Evolutionary conservation across 2,797 vertebrate species (phyloP).

Genomic region (Scolopax bukidnonensis): DNA sequence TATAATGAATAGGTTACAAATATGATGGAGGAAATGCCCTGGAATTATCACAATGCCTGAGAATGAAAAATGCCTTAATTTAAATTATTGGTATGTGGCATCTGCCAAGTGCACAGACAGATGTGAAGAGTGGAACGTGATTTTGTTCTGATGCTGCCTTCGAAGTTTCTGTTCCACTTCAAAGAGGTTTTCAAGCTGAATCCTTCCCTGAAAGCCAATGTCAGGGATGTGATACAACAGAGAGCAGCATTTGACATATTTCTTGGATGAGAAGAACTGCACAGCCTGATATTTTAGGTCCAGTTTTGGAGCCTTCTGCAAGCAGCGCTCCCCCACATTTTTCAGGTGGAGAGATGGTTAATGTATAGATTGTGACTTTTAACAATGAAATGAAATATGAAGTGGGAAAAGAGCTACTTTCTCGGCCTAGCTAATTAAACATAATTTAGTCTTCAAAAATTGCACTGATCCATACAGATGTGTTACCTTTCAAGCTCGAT

Average conservation of each 20-base stretch:
- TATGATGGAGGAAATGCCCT: constrained; percentile 58
- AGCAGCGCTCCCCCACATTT: neutral
- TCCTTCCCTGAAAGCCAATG: neutral
- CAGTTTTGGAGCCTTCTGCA: neutral
- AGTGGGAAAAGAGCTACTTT: neutral
- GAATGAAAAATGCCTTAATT: constrained; percentile 55
- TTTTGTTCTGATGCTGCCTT: constrained; percentile 44
- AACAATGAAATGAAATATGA: constrained; percentile 16
- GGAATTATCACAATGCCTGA: constrained; percentile 51
- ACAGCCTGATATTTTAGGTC: neutral
- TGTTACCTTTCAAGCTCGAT: constrained; percentile 22
- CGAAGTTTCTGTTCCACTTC: constrained; percentile 38
- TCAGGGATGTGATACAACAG: neutral
- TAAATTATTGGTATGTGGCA: constrained; percentile 41
- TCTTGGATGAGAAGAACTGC: neutral
- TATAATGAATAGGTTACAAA: constrained; percentile 76
- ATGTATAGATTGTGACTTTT: neutral
- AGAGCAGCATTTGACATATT: neutral
- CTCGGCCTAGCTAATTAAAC: constrained; percentile 13
- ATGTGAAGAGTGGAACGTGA: constrained; percentile 8
- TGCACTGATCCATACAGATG: neutral
- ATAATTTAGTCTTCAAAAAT: constrained; percentile 35
- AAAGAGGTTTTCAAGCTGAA: constrained; percentile 36
- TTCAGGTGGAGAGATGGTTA: neutral
- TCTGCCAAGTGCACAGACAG: constrained; percentile 31